These are phyloP conservation scores for Sebastes steindachneri DNA, from an alignment of 2,797 vertebrate species.

Conservation along the genomic window DNA sequence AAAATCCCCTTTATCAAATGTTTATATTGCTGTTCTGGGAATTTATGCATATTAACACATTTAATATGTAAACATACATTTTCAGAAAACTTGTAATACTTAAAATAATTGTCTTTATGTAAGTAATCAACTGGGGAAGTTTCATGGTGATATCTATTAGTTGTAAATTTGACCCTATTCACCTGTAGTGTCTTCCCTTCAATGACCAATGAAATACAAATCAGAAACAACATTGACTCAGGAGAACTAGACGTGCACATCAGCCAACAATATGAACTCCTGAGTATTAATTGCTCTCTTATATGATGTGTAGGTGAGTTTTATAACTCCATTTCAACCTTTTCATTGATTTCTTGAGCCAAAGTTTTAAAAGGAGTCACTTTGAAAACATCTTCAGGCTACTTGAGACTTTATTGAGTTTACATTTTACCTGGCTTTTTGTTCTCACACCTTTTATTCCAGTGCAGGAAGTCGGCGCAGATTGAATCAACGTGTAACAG, in stretches of 20 bases:
- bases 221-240: neutral
- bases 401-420: constrained; percentile 30
- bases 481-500: constrained; percentile 57
- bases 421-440: neutral
- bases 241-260: neutral
- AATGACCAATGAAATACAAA: neutral
- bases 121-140: no score
- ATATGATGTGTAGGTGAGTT: neutral
- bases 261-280: neutral
- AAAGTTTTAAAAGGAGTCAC: neutral
- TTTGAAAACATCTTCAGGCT: neutral
- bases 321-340: neutral
- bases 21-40: no score
- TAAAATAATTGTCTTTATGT: no score
- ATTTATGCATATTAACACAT: no score
- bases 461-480: neutral
- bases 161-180: no score
- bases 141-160: no score
- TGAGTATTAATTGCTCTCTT: neutral
- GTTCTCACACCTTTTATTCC: constrained; percentile 11
- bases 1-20: no score
- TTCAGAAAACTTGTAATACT: no score
- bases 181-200: no score
- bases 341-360: neutral
- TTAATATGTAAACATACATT: no score